Conservation (phyloP, 2,113 vertebrate genomes). For the Copsychus sechellarum region DNA sequence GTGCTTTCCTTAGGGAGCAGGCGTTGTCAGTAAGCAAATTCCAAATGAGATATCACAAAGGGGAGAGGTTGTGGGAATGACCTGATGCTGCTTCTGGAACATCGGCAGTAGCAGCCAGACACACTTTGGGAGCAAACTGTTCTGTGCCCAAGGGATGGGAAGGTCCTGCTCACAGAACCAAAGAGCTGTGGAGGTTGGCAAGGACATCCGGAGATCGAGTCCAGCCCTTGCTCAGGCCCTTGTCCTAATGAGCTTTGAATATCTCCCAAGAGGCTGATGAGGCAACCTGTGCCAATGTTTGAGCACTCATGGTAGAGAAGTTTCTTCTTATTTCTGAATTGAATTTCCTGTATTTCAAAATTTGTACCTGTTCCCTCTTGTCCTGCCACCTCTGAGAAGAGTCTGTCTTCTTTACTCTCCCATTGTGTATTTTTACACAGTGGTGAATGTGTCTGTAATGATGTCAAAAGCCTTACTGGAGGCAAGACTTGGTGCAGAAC, state of each 20-base stretch:
- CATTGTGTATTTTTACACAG: background rate
- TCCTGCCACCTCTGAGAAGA: background rate
- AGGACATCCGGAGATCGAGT: background rate
- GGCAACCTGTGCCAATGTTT: background rate
- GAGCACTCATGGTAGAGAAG: background rate
- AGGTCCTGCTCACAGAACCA: background rate
- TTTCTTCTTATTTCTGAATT: background rate
- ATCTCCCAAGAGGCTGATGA: background rate
- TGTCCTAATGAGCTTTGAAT: background rate
- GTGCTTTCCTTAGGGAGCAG: background rate
- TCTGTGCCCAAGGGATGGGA: background rate
- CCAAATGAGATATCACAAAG: background rate
- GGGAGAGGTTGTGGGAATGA: conserved; percentile 2
- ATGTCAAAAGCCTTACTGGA: background rate
- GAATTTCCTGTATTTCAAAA: background rate
- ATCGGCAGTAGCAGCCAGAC: background rate
- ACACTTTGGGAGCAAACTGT: background rate
- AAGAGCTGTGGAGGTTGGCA: background rate
- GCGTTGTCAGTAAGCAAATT: background rate
- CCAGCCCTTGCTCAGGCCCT: background rate
- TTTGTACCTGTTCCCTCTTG: background rate
- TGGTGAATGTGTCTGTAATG: background rate
- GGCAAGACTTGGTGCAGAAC: background rate
- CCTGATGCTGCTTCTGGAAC: background rate
- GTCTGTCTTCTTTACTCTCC: background rate